Percentiles rank a stretch among this genome's conserved stretches.
phyloP scores from a whole-genome alignment of 1,140 invertebrate species.

The Drosophila kohkoa region DNA sequence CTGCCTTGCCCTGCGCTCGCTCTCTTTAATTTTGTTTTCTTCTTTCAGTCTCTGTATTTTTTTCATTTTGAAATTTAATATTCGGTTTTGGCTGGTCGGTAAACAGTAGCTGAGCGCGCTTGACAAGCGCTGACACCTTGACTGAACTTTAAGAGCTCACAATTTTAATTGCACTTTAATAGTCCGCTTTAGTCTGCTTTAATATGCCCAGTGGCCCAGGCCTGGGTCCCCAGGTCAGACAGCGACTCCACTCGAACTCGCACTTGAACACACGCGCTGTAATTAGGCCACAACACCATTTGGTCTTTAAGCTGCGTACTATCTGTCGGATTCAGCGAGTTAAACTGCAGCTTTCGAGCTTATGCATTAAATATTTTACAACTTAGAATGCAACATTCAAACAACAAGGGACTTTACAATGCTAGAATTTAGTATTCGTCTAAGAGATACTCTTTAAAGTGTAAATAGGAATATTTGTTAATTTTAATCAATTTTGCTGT shows the following conservation, averaged over 20 bases:
- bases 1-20: background rate
- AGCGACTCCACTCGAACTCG: constrained; percentile 6
- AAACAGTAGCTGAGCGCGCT: constrained; percentile 63
- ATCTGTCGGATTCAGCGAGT: constrained; percentile 5
- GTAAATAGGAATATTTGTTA: too few relatives aligned
- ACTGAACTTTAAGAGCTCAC: constrained; percentile 72
- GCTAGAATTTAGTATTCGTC: background rate
- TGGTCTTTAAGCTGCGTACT: constrained; percentile 26
- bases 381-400: background rate
- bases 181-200: constrained; percentile 53
- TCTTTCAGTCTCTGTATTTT: constrained; percentile 19
- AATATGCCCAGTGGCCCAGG: constrained; percentile 58
- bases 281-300: constrained; percentile 48
- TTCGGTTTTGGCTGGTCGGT: constrained; percentile 31
- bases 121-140: constrained; percentile 80
- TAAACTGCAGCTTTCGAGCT: constrained; percentile 10
- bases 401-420: background rate
- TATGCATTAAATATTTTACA: constrained; percentile 9
- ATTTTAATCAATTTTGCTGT: too few relatives aligned
- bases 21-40: constrained; percentile 19
- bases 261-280: constrained; percentile 33
- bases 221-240: background rate
- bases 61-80: constrained; percentile 72
- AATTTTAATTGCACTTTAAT: constrained; percentile 81
- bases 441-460: background rate